Evolutionary conservation across 2,888 invertebrate genomes (phyloP).

Genomic region (Nowickia ferox): DNA sequence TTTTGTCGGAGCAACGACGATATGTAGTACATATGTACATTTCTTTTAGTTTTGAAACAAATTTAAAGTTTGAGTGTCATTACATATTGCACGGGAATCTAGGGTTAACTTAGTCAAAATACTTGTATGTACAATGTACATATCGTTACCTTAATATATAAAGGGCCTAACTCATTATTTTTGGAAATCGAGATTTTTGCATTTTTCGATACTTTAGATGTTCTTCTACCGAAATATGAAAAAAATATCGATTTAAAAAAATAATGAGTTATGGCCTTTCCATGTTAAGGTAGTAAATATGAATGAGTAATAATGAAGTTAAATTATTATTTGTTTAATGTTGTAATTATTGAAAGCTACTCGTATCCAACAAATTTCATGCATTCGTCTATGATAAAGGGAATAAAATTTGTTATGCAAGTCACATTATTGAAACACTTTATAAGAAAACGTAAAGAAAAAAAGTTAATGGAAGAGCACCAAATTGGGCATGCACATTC

Average conservation of each 20-base stretch:
- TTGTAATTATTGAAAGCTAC: neutral
- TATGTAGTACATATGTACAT: too few species aligned
- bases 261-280: too few species aligned
- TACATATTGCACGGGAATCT: neutral
- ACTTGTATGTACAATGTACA: too few species aligned
- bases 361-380: neutral
- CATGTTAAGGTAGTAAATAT: neutral
- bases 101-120: neutral
- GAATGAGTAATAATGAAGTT: neutral
- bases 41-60: too few species aligned
- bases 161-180: too few species aligned
- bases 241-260: too few species aligned
- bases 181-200: too few species aligned
- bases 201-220: too few species aligned
- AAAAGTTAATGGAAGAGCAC: conserved; percentile 21
- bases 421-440: conserved; percentile 55
- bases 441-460: conserved; percentile 31
- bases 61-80: too few species aligned
- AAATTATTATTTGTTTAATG: neutral
- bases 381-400: neutral
- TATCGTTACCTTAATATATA: too few species aligned
- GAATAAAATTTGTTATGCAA: conserved; percentile 39
- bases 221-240: too few species aligned
- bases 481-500: conserved; percentile 18
- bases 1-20: too few species aligned